Evolutionary conservation across 2,113 vertebrate genomes (phyloP).

Genomic region (Mola mola): DNA sequence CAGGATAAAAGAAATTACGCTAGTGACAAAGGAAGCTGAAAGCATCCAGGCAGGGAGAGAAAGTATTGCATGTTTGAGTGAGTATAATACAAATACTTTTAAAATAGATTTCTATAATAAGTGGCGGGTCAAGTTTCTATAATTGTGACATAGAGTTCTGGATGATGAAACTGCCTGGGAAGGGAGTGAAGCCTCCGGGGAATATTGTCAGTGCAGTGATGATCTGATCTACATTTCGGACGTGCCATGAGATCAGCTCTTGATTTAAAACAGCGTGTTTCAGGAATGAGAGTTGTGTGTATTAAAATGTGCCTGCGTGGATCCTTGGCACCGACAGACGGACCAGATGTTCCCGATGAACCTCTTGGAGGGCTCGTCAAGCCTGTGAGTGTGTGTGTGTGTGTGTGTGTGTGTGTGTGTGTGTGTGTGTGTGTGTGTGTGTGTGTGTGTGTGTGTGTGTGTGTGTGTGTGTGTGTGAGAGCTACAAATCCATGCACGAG

Average conservation of each 20-base stretch:
- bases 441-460: constrained; percentile 9
- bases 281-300: constrained; percentile 42
- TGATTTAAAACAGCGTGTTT: constrained; percentile 39
- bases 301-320: constrained; percentile 68
- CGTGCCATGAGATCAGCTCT: constrained; percentile 19
- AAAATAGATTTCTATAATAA: constrained; percentile 6
- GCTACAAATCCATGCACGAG: constrained; percentile 18
- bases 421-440: constrained; percentile 2
- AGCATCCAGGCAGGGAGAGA: neutral
- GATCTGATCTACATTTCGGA: constrained; percentile 32
- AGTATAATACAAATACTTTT: neutral
- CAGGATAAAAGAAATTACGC: neutral
- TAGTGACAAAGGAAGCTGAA: neutral
- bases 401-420: constrained; percentile 2
- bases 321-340: constrained; percentile 69
- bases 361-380: constrained; percentile 65
- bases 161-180: no score
- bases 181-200: no score
- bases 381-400: constrained; percentile 13
- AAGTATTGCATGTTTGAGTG: neutral
- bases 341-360: constrained; percentile 80
- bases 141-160: neutral
- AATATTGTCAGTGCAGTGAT: no score
- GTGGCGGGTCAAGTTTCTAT: neutral
- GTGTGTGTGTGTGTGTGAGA: constrained; percentile 7